A percentile compares a stretch with the other conserved stretches of the same genome.
Conservation (phyloP, 2,888 invertebrate genomes). For the Drosophila neoperkinsi region DNA sequence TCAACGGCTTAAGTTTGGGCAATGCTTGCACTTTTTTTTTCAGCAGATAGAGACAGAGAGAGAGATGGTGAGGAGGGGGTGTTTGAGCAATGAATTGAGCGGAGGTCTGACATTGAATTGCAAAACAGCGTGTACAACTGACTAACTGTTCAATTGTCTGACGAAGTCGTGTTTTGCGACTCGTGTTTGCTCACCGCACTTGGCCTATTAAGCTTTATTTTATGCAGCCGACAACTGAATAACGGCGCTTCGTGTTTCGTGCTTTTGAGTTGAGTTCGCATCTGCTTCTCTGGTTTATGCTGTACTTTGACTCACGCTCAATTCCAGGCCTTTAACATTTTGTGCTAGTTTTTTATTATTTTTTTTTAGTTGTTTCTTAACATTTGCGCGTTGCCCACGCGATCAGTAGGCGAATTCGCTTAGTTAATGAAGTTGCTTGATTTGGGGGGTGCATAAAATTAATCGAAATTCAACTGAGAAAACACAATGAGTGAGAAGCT, state of each 20-base stretch:
- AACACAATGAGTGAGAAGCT: conserved; percentile 9
- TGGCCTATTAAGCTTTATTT: conserved; percentile 43
- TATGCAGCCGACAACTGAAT: conserved; percentile 53
- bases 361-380: conserved; percentile 69
- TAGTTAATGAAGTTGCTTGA: conserved; percentile 29
- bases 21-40: conserved; percentile 49
- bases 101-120: conserved; percentile 54
- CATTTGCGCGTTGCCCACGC: conserved; percentile 58
- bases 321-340: conserved; percentile 58
- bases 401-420: conserved; percentile 48
- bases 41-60: not conserved
- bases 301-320: conserved; percentile 51
- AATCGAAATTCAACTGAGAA: conserved; percentile 20
- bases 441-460: conserved; percentile 36
- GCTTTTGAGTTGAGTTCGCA: conserved; percentile 31
- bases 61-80: conserved; percentile 2
- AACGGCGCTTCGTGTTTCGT: conserved; percentile 56
- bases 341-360: conserved; percentile 17
- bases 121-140: conserved; percentile 20
- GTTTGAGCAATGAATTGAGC: conserved; percentile 46
- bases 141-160: conserved; percentile 14
- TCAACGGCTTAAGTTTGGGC: conserved; percentile 53
- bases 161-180: conserved; percentile 22
- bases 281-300: conserved; percentile 30
- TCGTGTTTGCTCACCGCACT: conserved; percentile 41